Evolutionary conservation across 2,797 vertebrate species (phyloP).

Genomic region (Hephaestus fuliginosus): DNA sequence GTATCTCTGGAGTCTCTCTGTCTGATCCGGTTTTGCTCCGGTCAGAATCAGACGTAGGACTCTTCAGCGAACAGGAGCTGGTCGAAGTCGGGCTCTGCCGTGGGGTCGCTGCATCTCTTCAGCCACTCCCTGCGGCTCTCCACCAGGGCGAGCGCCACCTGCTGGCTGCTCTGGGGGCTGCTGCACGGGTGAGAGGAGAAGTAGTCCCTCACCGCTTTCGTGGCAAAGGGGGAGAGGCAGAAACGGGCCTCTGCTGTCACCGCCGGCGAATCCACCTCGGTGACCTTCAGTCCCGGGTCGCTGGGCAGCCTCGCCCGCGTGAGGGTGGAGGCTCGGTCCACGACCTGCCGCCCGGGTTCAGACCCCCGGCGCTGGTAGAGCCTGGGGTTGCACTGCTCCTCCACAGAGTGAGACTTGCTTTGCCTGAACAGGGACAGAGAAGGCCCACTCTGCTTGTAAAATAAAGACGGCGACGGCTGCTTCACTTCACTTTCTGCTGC

Average conservation of each 20-base stretch:
- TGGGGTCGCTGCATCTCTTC: slow-evolving; percentile 83
- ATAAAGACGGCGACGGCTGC: slow-evolving; percentile 59
- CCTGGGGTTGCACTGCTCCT: slow-evolving; percentile 33
- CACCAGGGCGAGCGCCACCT: slow-evolving; percentile 81
- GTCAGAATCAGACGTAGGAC: slow-evolving; percentile 82
- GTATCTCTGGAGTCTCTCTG: neutral
- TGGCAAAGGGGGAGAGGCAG: slow-evolving; percentile 78
- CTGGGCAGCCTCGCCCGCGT: slow-evolving; percentile 54
- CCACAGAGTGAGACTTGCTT: slow-evolving; percentile 64
- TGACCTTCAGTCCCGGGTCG: slow-evolving; percentile 75
- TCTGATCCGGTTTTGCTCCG: neutral
- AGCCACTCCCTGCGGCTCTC: slow-evolving; percentile 82
- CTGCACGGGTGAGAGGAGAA: slow-evolving; percentile 74
- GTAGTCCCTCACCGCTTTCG: slow-evolving; percentile 78
- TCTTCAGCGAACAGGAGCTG: slow-evolving; percentile 89
- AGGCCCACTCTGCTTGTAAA: slow-evolving; percentile 67
- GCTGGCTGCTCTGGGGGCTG: slow-evolving; percentile 76
- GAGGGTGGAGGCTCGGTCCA: slow-evolving; percentile 40
- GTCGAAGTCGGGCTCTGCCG: slow-evolving; percentile 86
- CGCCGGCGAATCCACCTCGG: slow-evolving; percentile 44
- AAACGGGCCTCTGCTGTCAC: slow-evolving; percentile 50
- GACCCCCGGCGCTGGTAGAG: slow-evolving; percentile 67
- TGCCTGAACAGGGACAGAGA: slow-evolving; percentile 74
- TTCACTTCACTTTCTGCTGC: slow-evolving; percentile 23
- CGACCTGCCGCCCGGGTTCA: slow-evolving; percentile 60